Percentiles rank a stretch among this genome's conserved stretches.
phyloP scores from a whole-genome alignment of 2,888 invertebrate genomes.

The Chromoteleia sp. region DNA sequence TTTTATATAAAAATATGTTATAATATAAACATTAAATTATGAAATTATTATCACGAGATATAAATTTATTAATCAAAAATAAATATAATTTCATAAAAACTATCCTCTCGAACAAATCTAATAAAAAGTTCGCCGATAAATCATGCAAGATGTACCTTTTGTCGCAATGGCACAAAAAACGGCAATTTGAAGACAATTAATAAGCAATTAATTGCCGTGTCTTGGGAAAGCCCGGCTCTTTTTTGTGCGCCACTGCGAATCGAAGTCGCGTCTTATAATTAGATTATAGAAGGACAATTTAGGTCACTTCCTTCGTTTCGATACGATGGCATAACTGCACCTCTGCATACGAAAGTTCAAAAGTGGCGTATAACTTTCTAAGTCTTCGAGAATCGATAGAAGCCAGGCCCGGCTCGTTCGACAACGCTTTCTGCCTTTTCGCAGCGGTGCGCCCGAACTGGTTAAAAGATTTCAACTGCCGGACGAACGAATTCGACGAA shows the following conservation, averaged over 20 bases:
- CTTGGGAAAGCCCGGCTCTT: conserved; percentile 18
- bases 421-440: conserved; percentile 71
- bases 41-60: no score
- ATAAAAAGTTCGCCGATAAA: no score
- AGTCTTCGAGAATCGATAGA: conserved; percentile 84
- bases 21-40: no score
- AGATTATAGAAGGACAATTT: conserved; percentile 72
- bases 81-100: no score
- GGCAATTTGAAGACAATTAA: not conserved
- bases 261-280: conserved; percentile 62
- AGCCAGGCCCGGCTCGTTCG: conserved; percentile 77
- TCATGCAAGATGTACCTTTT: not conserved
- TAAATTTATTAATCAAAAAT: no score
- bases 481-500: conserved; percentile 53
- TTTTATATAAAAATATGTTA: no score
- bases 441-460: conserved; percentile 53
- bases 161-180: no score
- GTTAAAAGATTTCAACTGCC: conserved; percentile 60
- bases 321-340: conserved; percentile 70
- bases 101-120: no score
- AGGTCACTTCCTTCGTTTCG: conserved; percentile 76
- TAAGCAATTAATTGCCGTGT: conserved; percentile 18
- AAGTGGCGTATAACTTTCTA: conserved; percentile 74
- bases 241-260: conserved; percentile 43
- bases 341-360: conserved; percentile 73